Evolutionary conservation across 1,140 invertebrate genomes (phyloP).

Genomic region (Thereuonema tuberculata): DNA sequence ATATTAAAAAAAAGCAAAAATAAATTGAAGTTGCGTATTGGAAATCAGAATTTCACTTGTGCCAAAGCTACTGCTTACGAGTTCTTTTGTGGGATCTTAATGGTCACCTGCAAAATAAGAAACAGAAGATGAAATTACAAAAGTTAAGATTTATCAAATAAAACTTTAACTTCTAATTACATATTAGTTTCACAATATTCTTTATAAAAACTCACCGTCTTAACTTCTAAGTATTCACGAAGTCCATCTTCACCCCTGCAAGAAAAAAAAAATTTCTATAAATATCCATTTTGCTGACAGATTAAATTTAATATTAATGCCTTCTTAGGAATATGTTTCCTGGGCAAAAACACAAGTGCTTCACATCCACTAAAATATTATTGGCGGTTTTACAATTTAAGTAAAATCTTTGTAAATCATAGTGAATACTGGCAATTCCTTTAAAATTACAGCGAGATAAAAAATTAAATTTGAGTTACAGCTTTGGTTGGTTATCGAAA

Average conservation of each 20-base stretch:
- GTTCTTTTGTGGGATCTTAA: constrained; percentile 11
- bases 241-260: constrained; percentile 6
- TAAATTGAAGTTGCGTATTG: no score
- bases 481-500: no score
- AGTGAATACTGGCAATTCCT: no score
- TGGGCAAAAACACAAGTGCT: no score
- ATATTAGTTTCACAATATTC: neutral
- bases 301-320: no score
- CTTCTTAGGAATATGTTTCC: no score
- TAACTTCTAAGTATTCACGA: constrained; percentile 6
- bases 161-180: neutral
- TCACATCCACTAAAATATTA: no score
- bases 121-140: neutral
- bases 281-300: no score
- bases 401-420: neutral
- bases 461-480: no score
- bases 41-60: no score
- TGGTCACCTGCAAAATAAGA: constrained; percentile 1
- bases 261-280: neutral
- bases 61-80: constrained; percentile 7
- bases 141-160: neutral
- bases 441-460: no score
- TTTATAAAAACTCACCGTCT: constrained; percentile 1
- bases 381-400: neutral
- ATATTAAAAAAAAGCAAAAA: no score